Evolutionary conservation across 1,140 invertebrate genomes (phyloP).

Genomic region (Ceratoteleas bidentatus): DNA sequence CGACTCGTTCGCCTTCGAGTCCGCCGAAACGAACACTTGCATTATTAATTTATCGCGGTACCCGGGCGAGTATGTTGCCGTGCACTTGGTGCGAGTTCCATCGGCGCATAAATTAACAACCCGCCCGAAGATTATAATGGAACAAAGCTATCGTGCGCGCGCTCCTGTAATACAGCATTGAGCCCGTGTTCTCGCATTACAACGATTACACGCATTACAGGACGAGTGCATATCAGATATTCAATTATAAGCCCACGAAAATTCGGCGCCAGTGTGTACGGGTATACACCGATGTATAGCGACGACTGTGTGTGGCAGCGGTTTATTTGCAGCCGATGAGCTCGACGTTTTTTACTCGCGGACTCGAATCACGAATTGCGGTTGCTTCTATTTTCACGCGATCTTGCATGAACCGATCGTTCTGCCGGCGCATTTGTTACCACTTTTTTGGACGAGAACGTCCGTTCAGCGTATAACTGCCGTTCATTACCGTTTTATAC

Average conservation of each 20-base stretch:
- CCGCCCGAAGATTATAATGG: slow-evolving; percentile 60
- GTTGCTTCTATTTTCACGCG: slow-evolving; percentile 13
- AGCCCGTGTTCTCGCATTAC: slow-evolving; percentile 55
- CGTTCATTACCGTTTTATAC: too few relatives aligned
- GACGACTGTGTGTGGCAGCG: slow-evolving; percentile 4
- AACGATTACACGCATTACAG: slow-evolving; percentile 61
- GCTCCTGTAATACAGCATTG: slow-evolving; percentile 49
- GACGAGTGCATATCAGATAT: slow-evolving; percentile 54
- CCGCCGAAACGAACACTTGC: slow-evolving; percentile 31
- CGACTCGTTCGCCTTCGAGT: too few relatives aligned
- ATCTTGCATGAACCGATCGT: slow-evolving; percentile 10
- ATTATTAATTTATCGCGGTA: slow-evolving; percentile 63
- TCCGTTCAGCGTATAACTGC: too few relatives aligned
- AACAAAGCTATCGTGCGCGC: slow-evolving; percentile 59
- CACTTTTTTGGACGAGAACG: too few relatives aligned
- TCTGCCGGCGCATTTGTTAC: too few relatives aligned
- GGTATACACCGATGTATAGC: background rate
- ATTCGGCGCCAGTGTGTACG: slow-evolving; percentile 8
- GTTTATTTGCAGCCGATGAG: background rate
- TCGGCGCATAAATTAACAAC: slow-evolving; percentile 62
- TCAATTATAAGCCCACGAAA: slow-evolving; percentile 51
- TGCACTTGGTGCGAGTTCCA: slow-evolving; percentile 53
- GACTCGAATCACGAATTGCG: slow-evolving; percentile 10
- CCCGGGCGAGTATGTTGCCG: slow-evolving; percentile 34
- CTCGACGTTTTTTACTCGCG: slow-evolving; percentile 16